Percentiles rank a stretch among this genome's conserved stretches.
Conservation (phyloP, 2,797 vertebrate species). For the Garrulus glandarius region DNA sequence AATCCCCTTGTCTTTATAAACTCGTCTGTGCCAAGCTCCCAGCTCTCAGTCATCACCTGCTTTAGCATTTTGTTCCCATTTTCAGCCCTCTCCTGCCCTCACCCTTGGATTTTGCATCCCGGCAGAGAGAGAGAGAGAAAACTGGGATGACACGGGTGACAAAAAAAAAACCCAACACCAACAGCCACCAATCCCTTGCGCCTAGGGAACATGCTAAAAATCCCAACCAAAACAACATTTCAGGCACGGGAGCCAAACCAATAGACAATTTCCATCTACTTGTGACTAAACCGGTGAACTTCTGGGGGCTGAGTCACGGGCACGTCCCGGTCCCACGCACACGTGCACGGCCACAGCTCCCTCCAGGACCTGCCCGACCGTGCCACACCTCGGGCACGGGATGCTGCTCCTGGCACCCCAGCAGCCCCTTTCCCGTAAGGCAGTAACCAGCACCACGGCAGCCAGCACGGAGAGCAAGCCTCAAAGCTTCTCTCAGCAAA, state of each 20-base stretch:
- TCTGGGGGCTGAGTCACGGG: background rate
- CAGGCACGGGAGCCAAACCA: background rate
- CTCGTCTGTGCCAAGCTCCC: background rate
- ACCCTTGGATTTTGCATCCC: accelerated
- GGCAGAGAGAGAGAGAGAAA: background rate
- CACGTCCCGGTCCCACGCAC: background rate
- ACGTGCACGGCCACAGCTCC: accelerated
- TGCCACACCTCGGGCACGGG: accelerated
- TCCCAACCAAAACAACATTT: background rate
- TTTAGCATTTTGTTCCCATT: background rate
- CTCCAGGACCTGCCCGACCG: accelerated
- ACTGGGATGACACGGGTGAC: accelerated
- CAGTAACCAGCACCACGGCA: background rate
- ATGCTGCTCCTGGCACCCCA: background rate
- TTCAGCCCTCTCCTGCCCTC: background rate
- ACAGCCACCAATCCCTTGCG: background rate
- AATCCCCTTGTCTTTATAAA: slow-evolving; percentile 4
- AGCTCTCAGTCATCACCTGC: background rate
- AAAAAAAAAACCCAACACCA: background rate
- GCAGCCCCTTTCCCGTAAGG: background rate
- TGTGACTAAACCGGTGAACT: background rate
- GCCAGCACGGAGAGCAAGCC: background rate
- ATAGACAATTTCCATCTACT: background rate
- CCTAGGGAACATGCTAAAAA: background rate
- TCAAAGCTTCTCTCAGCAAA: background rate